Evolutionary conservation across 64 coral and sea anemone genomes (phyloP), one percentile per base, ranked within the genome.

Genomic region (Montipora capricornis): DNA sequence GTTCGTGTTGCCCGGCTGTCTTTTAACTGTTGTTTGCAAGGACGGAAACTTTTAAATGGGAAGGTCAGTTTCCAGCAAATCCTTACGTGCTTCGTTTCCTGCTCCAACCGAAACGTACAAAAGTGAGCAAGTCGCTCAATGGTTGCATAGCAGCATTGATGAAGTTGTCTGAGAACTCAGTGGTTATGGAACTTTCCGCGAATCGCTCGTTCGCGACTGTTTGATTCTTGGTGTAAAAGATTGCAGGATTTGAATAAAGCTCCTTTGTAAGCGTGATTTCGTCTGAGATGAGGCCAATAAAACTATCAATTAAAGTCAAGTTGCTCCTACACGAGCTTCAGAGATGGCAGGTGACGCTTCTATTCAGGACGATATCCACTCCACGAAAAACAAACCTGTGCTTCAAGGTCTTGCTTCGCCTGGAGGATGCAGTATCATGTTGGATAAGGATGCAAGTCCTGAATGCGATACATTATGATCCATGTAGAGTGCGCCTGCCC

Each of bases 11-110:
- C 90, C 19, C 37, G 37, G 37, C 37, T 75, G 80, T 13, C 46
- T 92, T 14, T 78, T 92, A 78, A 85, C 76, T 49, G 70, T 92
- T 9, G 59, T 86, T 47, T 80, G 90, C 57, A 75, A 83, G 70
- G 48, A 91, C 15, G 90, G 47, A 92, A 85, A 85, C 80, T 16
- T 77, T 92, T 86, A 51, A 92, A 77, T 92, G 90, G 81, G 70
- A 92, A 2, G 22, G 77, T 78, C 5, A 16, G 61, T 76, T 53
- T 19, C 16, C 87, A 47, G 61, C 53, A 37, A 37, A 37, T 37
- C 44, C 45, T 87, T 6, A 44, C 84, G 49, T 24, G 49, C 12
- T 93, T 50, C 24, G 74, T 37, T 93, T 67, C 82, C 74, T 29
- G 73, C 13, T 11, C 20, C 3, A 26, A 94, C 83, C 44, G 79